A percentile compares a stretch with the other conserved stretches of the same genome.
Conservation (phyloP, 1,140 invertebrate genomes). For the Drosophila santomea region DNA sequence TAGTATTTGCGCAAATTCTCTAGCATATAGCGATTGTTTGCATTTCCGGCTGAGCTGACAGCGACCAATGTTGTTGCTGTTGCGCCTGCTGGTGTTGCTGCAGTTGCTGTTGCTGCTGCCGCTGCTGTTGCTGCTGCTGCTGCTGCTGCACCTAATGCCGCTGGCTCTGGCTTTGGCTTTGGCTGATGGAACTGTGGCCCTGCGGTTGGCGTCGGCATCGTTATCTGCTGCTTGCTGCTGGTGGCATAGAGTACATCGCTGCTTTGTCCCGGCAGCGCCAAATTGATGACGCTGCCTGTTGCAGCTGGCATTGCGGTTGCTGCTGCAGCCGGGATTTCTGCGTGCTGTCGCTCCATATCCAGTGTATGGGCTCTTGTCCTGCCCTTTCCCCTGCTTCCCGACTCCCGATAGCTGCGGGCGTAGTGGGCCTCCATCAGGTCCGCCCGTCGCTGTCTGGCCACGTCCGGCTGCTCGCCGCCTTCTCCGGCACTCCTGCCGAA, state of each 20-base stretch:
- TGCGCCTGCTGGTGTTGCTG: conserved; percentile 20
- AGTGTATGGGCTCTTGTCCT: conserved; percentile 7
- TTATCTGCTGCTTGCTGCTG: conserved; percentile 67
- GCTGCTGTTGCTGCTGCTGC: conserved; percentile 16
- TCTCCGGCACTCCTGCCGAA: conserved; percentile 43
- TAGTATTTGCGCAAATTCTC: conserved; percentile 82
- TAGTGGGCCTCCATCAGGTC: conserved; percentile 70
- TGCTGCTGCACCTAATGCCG: conserved; percentile 21
- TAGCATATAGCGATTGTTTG: conserved; percentile 76
- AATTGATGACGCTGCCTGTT: conserved; percentile 50
- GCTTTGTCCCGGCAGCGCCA: conserved; percentile 31
- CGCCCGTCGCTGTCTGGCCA: conserved; percentile 51
- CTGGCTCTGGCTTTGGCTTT: conserved; percentile 19
- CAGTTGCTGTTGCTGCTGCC: conserved; percentile 12
- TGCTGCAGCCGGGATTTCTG: conserved; percentile 7
- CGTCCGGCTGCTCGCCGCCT: conserved; percentile 27
- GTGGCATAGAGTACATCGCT: conserved; percentile 65
- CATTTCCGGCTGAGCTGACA: conserved; percentile 40
- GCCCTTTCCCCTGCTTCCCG: conserved; percentile 5
- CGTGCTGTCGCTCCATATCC: conserved; percentile 32
- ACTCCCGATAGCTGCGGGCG: conserved; percentile 51
- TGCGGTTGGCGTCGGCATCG: conserved; percentile 28
- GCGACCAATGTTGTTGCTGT: conserved; percentile 22
- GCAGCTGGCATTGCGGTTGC: conserved; percentile 33
- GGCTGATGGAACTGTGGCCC: conserved; percentile 38